Evolutionary conservation across 2,113 vertebrate species (phyloP).

Genomic region (Sturnus vulgaris): DNA sequence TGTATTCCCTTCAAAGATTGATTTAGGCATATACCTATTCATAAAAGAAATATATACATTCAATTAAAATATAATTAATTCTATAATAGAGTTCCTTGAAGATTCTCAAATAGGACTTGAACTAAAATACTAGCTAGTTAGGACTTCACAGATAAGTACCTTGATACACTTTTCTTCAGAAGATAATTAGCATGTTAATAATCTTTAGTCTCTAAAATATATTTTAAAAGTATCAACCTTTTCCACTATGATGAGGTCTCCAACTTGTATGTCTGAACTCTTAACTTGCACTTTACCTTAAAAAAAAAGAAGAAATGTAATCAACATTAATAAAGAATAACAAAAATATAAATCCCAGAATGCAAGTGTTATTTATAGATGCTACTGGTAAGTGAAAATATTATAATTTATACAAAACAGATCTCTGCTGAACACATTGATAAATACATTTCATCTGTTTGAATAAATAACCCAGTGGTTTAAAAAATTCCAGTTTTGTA

Average conservation of each 20-base stretch:
- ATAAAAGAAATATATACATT: background rate
- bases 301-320: slow-evolving; percentile 63
- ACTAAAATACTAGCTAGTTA: background rate
- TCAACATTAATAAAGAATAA: slow-evolving; percentile 37
- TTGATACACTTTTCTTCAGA: slow-evolving; percentile 24
- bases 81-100: background rate
- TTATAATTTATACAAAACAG: background rate
- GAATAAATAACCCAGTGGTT: background rate
- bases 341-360: background rate
- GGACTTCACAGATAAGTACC: slow-evolving; percentile 28
- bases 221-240: slow-evolving; percentile 84
- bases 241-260: slow-evolving; percentile 97
- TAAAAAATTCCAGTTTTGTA: background rate
- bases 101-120: background rate
- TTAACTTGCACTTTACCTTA: slow-evolving; percentile 95
- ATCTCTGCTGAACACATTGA: background rate
- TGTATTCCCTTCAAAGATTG: background rate
- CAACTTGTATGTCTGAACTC: slow-evolving; percentile 98
- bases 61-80: background rate
- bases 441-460: background rate
- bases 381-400: background rate
- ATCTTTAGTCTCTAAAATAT: slow-evolving; percentile 50
- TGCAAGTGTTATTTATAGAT: background rate
- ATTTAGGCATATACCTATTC: background rate
- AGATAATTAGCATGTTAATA: slow-evolving; percentile 16